Base-by-base conservation (phyloP, 2,797 vertebrate genomes). In the Lepus oiostolus region DNA sequence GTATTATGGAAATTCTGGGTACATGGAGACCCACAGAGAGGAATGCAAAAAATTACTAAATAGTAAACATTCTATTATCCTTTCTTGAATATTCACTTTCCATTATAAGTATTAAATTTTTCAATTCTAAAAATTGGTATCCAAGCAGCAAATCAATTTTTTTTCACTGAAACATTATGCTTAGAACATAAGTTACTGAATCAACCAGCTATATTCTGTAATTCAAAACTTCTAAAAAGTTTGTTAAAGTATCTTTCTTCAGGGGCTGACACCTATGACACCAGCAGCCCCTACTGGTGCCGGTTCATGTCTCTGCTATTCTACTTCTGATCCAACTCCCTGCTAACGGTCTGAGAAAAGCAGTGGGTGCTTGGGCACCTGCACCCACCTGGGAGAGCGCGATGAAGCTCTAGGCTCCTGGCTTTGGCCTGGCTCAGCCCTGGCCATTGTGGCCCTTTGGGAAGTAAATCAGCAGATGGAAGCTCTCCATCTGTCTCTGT, bases 51-150 rank as follows among this genome's bases (percentile, higher is more conserved):
- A 91, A 47, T 85, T 26, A 81, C 24, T 19, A 85, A 16, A 42
- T 35, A 76, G 47, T 2, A 84, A 10, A 84, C 30, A 74, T 32
- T 52, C 32, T 72, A 28, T 52, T 54, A 50, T 38, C 32, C 12
- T 79, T 92, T 92, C 50, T 90, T 13, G 35, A 93, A 87, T 83
- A 52, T 16, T 84, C 28, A 74, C 3, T 6, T 87, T 79, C 62
- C 42, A 47, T 50, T 62, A 9, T 35, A 54, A 84, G 21, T 50
- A 63, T 24, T 50, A 75, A 62, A 52, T 38, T 88, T 94, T 93
- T 85, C 65, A 35, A 63, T 91, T 96, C 24, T 82, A 91, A 93
- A 81, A 88, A 81, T 8, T 35, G 72, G 19, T 67, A 92, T n/a
- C 47, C 35, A 96, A 90, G 28, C 83, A 87, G 60, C 22, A 84